Evolutionary conservation across 2,888 invertebrate genomes (phyloP).

Genomic region (Cylindroiulus punctatus): DNA sequence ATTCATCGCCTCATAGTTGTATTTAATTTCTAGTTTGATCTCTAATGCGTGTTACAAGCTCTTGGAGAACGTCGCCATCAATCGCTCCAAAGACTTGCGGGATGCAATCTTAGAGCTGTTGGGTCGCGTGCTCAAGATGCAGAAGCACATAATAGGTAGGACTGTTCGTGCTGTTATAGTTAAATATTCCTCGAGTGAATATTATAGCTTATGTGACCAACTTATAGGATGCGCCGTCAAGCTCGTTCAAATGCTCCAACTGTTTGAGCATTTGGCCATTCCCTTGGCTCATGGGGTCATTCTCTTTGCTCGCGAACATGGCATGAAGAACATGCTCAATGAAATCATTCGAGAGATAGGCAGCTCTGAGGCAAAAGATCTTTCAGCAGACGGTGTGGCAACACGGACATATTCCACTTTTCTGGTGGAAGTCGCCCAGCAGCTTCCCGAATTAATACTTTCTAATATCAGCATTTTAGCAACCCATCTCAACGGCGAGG

Average conservation of each 20-base stretch:
- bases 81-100: conserved; percentile 72
- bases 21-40: conserved; percentile 56
- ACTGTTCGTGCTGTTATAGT: background rate
- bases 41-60: conserved; percentile 77
- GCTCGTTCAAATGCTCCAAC: conserved; percentile 76
- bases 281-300: conserved; percentile 78
- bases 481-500: conserved; percentile 71
- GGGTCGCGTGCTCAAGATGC: conserved; percentile 81
- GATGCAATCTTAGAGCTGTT: conserved; percentile 82
- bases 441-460: conserved; percentile 72
- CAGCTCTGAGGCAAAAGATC: conserved; percentile 15
- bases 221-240: conserved; percentile 64
- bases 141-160: conserved; percentile 78
- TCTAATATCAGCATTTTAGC: conserved; percentile 73
- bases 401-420: conserved; percentile 69
- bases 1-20: background rate
- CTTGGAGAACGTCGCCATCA: conserved; percentile 66
- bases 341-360: conserved; percentile 72
- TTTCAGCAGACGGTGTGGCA: conserved; percentile 56
- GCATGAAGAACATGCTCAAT: conserved; percentile 75
- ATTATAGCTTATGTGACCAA: conserved; percentile 50
- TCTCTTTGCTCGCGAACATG: conserved; percentile 75
- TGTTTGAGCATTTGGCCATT: conserved; percentile 76
- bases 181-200: background rate
- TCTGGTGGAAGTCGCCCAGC: conserved; percentile 74